Evolutionary conservation across 2,113 vertebrate genomes (phyloP).

Genomic region (Ictalurus furcatus): DNA sequence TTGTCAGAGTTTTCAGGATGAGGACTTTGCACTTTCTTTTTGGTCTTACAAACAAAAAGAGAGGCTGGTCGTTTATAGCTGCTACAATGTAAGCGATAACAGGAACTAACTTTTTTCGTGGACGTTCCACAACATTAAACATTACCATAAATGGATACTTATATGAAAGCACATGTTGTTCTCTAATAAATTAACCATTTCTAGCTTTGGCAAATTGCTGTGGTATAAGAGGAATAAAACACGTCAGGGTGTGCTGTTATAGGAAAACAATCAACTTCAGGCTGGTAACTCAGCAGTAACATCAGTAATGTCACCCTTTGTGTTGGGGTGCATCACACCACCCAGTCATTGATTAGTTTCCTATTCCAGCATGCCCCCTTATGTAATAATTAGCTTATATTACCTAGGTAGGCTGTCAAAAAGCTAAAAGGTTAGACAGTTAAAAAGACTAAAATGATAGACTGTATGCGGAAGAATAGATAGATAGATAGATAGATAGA

Average conservation of each 20-base stretch:
- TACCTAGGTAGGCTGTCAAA: neutral
- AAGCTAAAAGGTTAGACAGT: neutral
- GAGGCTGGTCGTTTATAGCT: neutral
- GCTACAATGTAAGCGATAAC: neutral
- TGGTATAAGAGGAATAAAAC: neutral
- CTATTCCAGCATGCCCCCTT: neutral
- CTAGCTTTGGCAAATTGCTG: neutral
- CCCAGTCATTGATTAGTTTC: neutral
- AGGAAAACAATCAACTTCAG: neutral
- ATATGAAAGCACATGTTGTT: neutral
- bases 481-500: neutral
- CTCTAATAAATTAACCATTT: too few species aligned
- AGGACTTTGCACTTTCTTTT: neutral
- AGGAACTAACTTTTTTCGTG: neutral
- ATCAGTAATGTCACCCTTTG: neutral
- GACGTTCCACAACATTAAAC: neutral
- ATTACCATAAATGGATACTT: neutral
- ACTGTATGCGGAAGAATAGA: neutral
- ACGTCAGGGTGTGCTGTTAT: neutral
- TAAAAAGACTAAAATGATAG: neutral
- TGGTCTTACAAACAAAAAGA: neutral
- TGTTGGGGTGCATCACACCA: neutral
- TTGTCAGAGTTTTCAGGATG: neutral
- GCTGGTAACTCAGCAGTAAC: neutral
- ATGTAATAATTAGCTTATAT: neutral